Base-by-base conservation (phyloP, 2,888 invertebrate genomes). In the Hirtodrosophila cameraria region DNA sequence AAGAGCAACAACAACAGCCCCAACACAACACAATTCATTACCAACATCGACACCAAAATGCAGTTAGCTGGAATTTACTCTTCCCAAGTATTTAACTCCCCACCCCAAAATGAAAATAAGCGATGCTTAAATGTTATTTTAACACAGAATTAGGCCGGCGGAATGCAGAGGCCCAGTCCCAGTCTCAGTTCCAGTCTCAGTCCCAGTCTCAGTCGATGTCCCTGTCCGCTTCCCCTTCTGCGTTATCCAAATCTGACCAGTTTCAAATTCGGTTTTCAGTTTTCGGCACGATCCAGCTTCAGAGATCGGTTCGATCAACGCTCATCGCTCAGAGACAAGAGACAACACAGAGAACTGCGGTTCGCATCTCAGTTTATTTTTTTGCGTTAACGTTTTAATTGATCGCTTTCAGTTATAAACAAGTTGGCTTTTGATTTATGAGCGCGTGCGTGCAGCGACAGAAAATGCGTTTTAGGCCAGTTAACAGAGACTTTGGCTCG, bases 351-450 rank as follows among this genome's bases (percentile, higher is more conserved):
- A 15, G 6, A 43, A 43, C 53, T n/a, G 30, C 64, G 61, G 66
- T 53, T 66, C 66, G 59, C 66, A 66, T 49, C 66, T 66, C 45
- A 43, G 65, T 52, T 60, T 45, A 28, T 68, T 79, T 75, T 79
- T 79, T 79, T 83, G 85, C 81, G 83, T 85, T 85, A 85, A 85
- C 85, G 75, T 80, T 85, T 82, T 82, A 82, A 82, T 82, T 82
- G 85, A 82, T 77, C 77, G 82, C 86, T 81, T 85, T 85, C 82
- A 85, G 80, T 82, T 79, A 79, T 79, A 80, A 80, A 80, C 79
- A 79, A 79, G 85, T 82, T 82, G 85, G 75, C 75, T 80, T 85
- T 82, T 82, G 82, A 82, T 82, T 82, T 82, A 82, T 82, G 82
- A 85, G 85, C 77, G 85, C 79, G 80, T 80, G 77, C 83, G 79